phyloP scores from a whole-genome alignment of 2,797 vertebrate species.

The Eleutherodactylus coqui region DNA sequence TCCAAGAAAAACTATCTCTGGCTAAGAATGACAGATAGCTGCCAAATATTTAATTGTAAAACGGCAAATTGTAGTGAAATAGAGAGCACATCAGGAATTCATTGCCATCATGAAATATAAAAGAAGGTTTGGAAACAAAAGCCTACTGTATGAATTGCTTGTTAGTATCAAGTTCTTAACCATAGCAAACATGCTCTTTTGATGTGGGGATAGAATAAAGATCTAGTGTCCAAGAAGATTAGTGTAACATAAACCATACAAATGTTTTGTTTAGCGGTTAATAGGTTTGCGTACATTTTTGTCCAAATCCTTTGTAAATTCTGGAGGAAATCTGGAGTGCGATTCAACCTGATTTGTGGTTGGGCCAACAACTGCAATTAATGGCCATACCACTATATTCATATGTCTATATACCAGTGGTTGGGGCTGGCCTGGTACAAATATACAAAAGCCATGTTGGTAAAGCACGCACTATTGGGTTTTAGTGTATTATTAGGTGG shows the following conservation, averaged over 20 bases:
- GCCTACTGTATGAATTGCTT: constrained; percentile 48
- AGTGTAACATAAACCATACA: constrained; percentile 58
- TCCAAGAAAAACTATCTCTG: constrained; percentile 22
- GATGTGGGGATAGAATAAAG: constrained; percentile 46
- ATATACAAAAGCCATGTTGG: background rate
- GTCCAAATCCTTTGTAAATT: constrained; percentile 36
- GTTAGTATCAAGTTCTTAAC: constrained; percentile 60
- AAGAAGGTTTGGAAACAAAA: constrained; percentile 54
- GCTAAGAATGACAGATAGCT: constrained; percentile 28
- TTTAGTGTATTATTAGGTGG: background rate
- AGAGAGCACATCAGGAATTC: constrained; percentile 49
- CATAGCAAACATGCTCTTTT: constrained; percentile 49
- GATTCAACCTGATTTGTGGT: constrained; percentile 24
- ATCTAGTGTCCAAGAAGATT: constrained; percentile 50
- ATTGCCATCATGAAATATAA: constrained; percentile 31
- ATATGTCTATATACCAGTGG: background rate
- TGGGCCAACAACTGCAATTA: constrained; percentile 27
- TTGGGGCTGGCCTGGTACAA: background rate
- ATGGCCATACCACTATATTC: background rate
- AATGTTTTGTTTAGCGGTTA: constrained; percentile 55
- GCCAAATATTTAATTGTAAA: constrained; percentile 38
- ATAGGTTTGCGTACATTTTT: constrained; percentile 50
- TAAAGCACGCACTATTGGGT: background rate
- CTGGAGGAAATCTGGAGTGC: constrained; percentile 5
- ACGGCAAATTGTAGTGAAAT: constrained; percentile 23